Conservation (phyloP, 1,140 invertebrate genomes). For the Holcopasites calliopsidis region DNA sequence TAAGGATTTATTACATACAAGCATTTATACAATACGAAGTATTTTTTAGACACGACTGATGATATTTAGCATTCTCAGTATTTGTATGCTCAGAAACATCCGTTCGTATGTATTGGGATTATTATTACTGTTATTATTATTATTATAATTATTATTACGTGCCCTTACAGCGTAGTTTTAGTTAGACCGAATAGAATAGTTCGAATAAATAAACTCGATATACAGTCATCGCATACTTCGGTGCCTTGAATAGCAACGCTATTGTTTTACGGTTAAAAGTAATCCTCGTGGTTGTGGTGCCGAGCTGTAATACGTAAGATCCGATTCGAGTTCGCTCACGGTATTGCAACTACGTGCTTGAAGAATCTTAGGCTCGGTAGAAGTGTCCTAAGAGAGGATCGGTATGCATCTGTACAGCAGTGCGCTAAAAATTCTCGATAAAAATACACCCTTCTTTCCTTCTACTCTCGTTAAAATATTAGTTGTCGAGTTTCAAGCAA, state of each 20-base stretch:
- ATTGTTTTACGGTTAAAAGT: constrained; percentile 22
- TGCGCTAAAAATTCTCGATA: constrained; percentile 32
- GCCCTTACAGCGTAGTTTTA: constrained; percentile 63
- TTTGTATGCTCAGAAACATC: constrained; percentile 65
- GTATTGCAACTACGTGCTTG: constrained; percentile 6
- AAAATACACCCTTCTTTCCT: constrained; percentile 33
- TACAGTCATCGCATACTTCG: constrained; percentile 34
- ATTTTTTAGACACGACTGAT: constrained; percentile 72
- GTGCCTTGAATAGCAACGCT: constrained; percentile 10
- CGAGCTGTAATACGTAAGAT: constrained; percentile 22
- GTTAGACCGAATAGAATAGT: constrained; percentile 56
- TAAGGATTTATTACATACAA: constrained; percentile 75
- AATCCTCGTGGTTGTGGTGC: constrained; percentile 9
- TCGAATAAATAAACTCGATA: constrained; percentile 60
- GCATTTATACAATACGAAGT: constrained; percentile 72
- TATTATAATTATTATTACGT: constrained; percentile 54
- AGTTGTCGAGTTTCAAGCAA: constrained; percentile 4
- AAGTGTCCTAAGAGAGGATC: constrained; percentile 11
- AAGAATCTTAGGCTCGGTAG: constrained; percentile 33
- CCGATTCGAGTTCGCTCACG: constrained; percentile 2
- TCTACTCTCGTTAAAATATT: constrained; percentile 29
- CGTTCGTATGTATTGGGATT: constrained; percentile 60
- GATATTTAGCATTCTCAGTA: constrained; percentile 67
- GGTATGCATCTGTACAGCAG: constrained; percentile 42
- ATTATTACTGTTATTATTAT: constrained; percentile 42